These are phyloP conservation scores for Hyalella azteca DNA, from an alignment of 2,888 invertebrate genomes.

Conservation along the genomic window DNA sequence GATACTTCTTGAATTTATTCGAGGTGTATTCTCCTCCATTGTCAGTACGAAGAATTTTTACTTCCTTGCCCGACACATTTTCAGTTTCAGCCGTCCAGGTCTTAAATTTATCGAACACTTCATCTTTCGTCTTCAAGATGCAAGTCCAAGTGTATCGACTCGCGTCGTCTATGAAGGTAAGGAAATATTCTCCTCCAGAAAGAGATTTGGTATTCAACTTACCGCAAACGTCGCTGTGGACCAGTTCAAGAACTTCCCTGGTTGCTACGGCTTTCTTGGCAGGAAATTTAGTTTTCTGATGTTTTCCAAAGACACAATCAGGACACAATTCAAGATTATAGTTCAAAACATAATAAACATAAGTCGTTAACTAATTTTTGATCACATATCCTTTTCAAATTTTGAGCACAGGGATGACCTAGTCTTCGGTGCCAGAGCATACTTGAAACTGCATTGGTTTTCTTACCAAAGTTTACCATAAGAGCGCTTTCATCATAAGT, in stretches of 20 bases:
- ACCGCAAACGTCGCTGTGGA: constrained; percentile 1
- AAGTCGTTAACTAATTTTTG: not conserved
- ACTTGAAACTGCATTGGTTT: not conserved
- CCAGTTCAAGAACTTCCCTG: not conserved
- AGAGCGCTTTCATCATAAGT: not conserved
- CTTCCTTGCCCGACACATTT: not conserved
- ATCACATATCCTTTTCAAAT: not conserved
- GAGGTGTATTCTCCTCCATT: constrained; percentile 7
- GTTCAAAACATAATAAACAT: not conserved
- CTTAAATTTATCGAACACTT: not conserved
- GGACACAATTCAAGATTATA: not conserved
- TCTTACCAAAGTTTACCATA: not conserved
- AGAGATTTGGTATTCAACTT: not conserved
- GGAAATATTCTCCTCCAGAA: not conserved
- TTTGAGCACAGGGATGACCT: not conserved
- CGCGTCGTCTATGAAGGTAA: not conserved
- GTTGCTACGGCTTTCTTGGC: too few species aligned
- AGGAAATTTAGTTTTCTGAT: not conserved
- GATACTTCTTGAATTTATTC: not conserved
- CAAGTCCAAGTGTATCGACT: not conserved
- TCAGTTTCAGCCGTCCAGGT: not conserved
- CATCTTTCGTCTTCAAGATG: not conserved
- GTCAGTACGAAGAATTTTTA: not conserved
- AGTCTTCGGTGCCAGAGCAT: not conserved
- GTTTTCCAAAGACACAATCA: not conserved